phyloP scores from a whole-genome alignment of 2,113 vertebrate genomes.

The Alethe diademata region DNA sequence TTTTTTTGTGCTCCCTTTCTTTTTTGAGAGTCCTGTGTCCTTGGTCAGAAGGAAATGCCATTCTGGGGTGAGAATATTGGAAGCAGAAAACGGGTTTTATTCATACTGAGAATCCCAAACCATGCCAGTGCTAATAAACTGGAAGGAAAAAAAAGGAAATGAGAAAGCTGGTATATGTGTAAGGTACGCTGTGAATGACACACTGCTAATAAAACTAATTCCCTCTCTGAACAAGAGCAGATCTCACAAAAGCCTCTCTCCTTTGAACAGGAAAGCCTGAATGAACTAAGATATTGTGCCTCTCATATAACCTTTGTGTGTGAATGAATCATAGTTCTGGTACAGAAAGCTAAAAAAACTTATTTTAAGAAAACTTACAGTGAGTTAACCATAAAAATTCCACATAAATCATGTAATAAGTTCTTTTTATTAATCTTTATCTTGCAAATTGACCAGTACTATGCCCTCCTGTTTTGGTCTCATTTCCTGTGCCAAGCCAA shows the following conservation, averaged over 20 bases:
- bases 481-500: background rate
- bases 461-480: background rate
- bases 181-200: constrained; percentile 10
- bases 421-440: constrained; percentile 27
- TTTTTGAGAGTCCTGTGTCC: background rate
- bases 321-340: constrained; percentile 52
- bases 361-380: background rate
- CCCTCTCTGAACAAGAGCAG: background rate
- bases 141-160: background rate
- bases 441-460: background rate
- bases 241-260: constrained; percentile 11
- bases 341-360: background rate
- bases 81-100: background rate
- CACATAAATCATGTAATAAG: background rate
- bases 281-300: constrained; percentile 27
- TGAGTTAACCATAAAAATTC: background rate
- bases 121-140: background rate
- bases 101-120: background rate
- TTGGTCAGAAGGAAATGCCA: constrained; percentile 10
- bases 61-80: background rate
- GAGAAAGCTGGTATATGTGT: background rate
- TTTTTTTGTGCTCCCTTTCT: background rate
- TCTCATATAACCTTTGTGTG: constrained; percentile 16
- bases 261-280: constrained; percentile 32
- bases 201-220: constrained; percentile 43